Percentiles rank a stretch among this genome's conserved stretches.
These are phyloP conservation scores for Steinernema khuongi DNA, from an alignment of 1,140 invertebrate species.

Conservation along the genomic window DNA sequence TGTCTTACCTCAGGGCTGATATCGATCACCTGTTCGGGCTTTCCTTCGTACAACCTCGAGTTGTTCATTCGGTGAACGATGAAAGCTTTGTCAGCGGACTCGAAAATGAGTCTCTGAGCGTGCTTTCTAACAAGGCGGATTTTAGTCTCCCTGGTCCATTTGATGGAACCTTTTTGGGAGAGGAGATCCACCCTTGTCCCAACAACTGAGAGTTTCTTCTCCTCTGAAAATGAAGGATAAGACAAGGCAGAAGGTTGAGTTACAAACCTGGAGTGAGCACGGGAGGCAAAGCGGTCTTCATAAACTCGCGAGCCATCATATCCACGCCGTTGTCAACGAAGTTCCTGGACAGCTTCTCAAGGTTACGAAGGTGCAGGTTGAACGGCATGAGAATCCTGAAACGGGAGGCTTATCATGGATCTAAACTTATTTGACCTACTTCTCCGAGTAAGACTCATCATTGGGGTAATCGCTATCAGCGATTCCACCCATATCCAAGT, in stretches of 20 bases:
- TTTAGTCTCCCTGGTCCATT: constrained; percentile 19
- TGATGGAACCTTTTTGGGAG: constrained; percentile 14
- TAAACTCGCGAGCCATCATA: constrained; percentile 39
- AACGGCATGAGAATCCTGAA: constrained; percentile 24
- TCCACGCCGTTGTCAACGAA: constrained; percentile 29
- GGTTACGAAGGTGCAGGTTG: constrained; percentile 25
- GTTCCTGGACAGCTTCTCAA: constrained; percentile 24
- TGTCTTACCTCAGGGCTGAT: constrained; percentile 23
- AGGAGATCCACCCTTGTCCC: constrained; percentile 19
- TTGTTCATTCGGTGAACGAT: constrained; percentile 40
- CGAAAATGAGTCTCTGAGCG: constrained; percentile 38
- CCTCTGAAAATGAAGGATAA: constrained; percentile 19
- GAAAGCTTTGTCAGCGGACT: constrained; percentile 33
- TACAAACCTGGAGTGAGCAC: constrained; percentile 31
- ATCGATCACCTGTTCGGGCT: constrained; percentile 28
- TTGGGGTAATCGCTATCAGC: constrained; percentile 30
- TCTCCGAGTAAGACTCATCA: constrained; percentile 29
- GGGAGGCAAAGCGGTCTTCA: constrained; percentile 40
- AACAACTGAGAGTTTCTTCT: constrained; percentile 28
- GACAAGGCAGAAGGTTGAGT: not conserved
- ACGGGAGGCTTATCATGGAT: not conserved
- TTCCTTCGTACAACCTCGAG: constrained; percentile 37
- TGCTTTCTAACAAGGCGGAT: constrained; percentile 35
- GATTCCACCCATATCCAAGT: constrained; percentile 41
- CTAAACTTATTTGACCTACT: constrained; percentile 11